Conservation (phyloP, 1,140 invertebrate genomes). For the Lerema accius region DNA sequence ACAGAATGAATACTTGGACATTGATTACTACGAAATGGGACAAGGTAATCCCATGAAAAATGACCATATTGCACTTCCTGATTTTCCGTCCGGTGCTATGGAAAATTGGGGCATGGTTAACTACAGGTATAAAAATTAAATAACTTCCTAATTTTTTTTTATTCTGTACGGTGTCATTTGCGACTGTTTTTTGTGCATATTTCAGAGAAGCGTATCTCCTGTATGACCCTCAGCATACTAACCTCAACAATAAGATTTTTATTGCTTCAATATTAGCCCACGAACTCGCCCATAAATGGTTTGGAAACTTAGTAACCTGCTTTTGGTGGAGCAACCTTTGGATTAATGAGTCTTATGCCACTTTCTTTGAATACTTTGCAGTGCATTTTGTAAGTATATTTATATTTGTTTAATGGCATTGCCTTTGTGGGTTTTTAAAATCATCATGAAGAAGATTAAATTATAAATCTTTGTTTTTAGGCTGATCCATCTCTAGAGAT, state of each 20-base stretch:
- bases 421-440: too few relatives aligned
- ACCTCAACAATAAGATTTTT: slow-evolving; percentile 74
- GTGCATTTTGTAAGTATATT: slow-evolving; percentile 68
- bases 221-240: slow-evolving; percentile 79
- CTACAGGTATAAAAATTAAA: slow-evolving; percentile 78
- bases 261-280: slow-evolving; percentile 85
- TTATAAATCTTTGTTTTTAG: slow-evolving; percentile 43
- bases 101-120: slow-evolving; percentile 87
- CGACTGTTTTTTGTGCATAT: slow-evolving; percentile 30
- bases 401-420: slow-evolving; percentile 21
- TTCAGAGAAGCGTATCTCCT: slow-evolving; percentile 85
- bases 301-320: slow-evolving; percentile 87
- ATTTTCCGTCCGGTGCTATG: slow-evolving; percentile 88
- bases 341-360: slow-evolving; percentile 89
- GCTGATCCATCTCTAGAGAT: slow-evolving; percentile 78
- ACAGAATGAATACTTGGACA: slow-evolving; percentile 78
- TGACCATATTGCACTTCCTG: slow-evolving; percentile 88
- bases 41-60: slow-evolving; percentile 79
- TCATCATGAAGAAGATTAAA: too few relatives aligned
- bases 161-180: slow-evolving; percentile 14
- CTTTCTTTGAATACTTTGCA: slow-evolving; percentile 86
- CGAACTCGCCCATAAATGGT: slow-evolving; percentile 87
- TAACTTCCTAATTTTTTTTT: background rate
- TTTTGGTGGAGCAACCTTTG: slow-evolving; percentile 88
- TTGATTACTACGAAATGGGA: slow-evolving; percentile 75